Conservation (phyloP, 2,797 vertebrate genomes). For the Sarcophilus harrisii region DNA sequence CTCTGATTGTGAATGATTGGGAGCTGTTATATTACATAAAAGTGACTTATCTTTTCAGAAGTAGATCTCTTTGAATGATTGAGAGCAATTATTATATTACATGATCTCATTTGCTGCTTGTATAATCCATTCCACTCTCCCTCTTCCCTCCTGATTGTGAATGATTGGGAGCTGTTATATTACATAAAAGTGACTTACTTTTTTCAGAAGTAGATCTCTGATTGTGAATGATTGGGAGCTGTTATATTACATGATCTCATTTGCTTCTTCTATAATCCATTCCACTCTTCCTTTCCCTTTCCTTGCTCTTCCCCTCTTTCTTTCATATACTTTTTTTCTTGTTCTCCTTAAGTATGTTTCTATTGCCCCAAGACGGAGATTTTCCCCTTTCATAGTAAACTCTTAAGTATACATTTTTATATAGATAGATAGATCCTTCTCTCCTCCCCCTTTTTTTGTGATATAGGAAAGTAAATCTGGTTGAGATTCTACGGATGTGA, state of each 20-base stretch:
- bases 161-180: no score
- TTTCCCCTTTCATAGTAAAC: not conserved
- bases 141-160: no score
- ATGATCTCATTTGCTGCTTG: conserved; percentile 14
- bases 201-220: no score
- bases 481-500: conserved; percentile 56
- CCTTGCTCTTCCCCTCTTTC: conserved; percentile 28
- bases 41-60: no score
- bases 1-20: no score
- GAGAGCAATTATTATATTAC: no score
- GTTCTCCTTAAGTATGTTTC: conserved; percentile 38
- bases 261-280: not conserved
- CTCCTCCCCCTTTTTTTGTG: conserved; percentile 21
- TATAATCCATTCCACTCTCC: not conserved
- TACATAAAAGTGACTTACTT: no score
- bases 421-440: no score
- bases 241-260: conserved; percentile 9
- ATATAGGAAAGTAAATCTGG: conserved; percentile 63
- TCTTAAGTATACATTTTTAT: no score
- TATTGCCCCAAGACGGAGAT: conserved; percentile 26
- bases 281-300: not conserved
- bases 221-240: conserved; percentile 4
- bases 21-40: no score
- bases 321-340: conserved; percentile 33
- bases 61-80: no score